Conservation (phyloP, 1,140 invertebrate species). For the Myzus persicae region DNA sequence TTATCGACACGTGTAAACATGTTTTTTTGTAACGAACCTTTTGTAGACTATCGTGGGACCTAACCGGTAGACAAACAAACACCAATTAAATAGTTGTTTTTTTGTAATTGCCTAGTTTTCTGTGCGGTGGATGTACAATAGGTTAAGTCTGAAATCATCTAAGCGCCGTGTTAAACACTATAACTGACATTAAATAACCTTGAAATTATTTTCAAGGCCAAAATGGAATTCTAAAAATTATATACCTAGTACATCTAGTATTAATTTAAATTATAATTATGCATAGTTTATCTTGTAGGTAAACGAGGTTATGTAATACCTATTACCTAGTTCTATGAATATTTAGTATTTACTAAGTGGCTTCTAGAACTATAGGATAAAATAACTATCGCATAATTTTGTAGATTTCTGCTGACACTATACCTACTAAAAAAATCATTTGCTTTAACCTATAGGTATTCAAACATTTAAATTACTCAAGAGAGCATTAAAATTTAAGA, state of each 20-base stretch:
- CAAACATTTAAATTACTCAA: too few relatives aligned
- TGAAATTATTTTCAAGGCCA: constrained; percentile 36
- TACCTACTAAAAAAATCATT: neutral
- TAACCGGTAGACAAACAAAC: neutral
- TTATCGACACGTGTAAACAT: neutral
- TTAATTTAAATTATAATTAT: neutral
- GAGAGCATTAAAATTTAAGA: too few relatives aligned
- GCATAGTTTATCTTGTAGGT: too few relatives aligned
- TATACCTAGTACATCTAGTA: neutral
- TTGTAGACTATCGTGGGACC: neutral
- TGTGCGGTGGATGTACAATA: neutral
- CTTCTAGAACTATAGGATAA: too few relatives aligned
- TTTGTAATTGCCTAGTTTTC: neutral
- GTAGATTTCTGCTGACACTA: neutral
- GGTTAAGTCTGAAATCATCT: neutral
- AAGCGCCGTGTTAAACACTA: neutral
- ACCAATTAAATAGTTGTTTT: neutral
- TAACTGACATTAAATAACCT: neutral
- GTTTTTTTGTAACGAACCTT: neutral
- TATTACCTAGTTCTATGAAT: neutral
- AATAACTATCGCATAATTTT: too few relatives aligned
- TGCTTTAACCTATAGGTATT: too few relatives aligned
- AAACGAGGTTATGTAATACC: neutral
- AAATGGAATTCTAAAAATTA: neutral
- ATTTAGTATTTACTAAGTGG: neutral